A percentile compares a stretch with the other conserved stretches of the same genome.
Evolutionary conservation across 2,113 vertebrate species (phyloP).

Genomic region (Suricata suricatta): DNA sequence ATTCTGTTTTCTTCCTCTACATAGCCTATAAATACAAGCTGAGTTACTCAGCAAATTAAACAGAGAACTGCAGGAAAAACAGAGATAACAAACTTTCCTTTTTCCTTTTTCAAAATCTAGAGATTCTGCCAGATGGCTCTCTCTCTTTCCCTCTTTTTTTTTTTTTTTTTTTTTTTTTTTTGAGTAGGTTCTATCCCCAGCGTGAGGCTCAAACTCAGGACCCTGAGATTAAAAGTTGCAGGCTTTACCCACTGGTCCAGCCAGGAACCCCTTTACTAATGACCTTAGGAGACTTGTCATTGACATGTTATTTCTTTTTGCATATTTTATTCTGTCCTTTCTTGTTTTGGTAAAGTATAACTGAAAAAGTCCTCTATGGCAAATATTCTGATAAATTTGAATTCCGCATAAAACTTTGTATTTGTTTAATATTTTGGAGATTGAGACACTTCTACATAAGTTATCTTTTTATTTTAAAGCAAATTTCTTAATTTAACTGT

Average conservation of each 20-base stretch:
- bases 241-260: not conserved
- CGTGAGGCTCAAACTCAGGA: not conserved
- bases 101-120: not conserved
- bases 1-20: not conserved
- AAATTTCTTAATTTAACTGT: not conserved
- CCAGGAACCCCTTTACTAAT: not conserved
- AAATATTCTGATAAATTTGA: not conserved
- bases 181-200: not conserved
- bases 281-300: not conserved
- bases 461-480: not conserved
- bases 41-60: not conserved
- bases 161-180: not conserved
- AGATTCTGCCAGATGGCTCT: not conserved
- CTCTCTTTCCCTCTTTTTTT: not conserved
- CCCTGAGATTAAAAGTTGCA: not conserved
- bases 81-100: not conserved
- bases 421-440: not conserved
- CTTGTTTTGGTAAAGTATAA: not conserved
- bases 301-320: not conserved
- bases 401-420: not conserved
- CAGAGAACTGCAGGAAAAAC: not conserved
- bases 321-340: not conserved
- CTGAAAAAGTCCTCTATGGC: not conserved
- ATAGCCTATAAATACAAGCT: not conserved
- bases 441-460: not conserved